Base-by-base conservation (phyloP, 1,140 invertebrate genomes). In the Wasmannia auropunctata region DNA sequence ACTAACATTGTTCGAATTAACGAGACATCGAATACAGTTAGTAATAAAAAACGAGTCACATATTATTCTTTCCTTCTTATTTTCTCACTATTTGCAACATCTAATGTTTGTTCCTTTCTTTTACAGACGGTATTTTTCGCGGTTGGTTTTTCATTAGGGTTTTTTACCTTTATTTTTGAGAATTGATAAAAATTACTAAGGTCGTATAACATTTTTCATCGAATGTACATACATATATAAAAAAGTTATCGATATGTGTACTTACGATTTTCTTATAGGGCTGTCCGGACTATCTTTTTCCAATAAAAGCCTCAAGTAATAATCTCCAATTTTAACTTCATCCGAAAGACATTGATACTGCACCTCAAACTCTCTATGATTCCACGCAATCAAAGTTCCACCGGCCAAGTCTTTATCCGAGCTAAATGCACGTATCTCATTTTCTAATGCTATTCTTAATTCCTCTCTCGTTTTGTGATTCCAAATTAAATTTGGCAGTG, bases 391-490 rank as follows among this genome's bases (percentile, higher is more conserved):
- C 19, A 98, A 95, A 79, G 96, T 96, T 69, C 96, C 96, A 22
- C 97, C 97, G 28, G 98, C 97, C 76, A 99, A 96, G 92, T 99
- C 99, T 86, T 98, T 97, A 94, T 99, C 99, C 4, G 97, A 97
- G 0, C 96, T 96, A 94, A 99, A 99, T 31, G 97, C 97, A 70
- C 98, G 96, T 49, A 99, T 97, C 95, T 99, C 99, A 94, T 98
- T 98, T 93, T 99, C 98, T 62, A 99, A 96, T 1, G 98, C 97
- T 93, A 98, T 97, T 86, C 98, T 96, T 51, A 99, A 95, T 94
- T 99, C 99, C 95, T 99, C 99, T 72, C 99, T 96, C 2, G 99
- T 99, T 97, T 99, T 99, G 92, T 99, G 98, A 96, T 99, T 99
- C 99, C 99, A 99, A 91, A 99, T 99, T 8, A 99, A 96, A 96